Base-by-base conservation (phyloP, 1,140 invertebrate genomes). In the Brachystomella parvula region DNA sequence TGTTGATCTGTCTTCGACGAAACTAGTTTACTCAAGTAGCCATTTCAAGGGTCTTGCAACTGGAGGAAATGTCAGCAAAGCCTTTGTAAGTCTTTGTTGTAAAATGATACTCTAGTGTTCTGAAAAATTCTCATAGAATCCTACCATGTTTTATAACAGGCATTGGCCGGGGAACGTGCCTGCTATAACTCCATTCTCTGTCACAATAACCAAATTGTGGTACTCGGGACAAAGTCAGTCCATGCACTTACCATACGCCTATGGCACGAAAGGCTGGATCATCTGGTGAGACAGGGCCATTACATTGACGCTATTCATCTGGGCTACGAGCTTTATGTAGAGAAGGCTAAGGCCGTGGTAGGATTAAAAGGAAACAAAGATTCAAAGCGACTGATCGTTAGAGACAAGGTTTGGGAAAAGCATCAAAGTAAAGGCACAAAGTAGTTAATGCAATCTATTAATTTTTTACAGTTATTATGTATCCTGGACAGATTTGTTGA, bases 111-210 rank as follows among this genome's bases (percentile, higher is more conserved):
- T 53, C 21, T 30, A 65, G 29, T 39, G 35, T 31, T 60, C 17
- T 64, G 31, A 56, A 26, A 63, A 49, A 24, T 64, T 26, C 6
- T 47, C 64, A 2, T 68, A 64, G 19, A 35, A 60, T 3, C 65
- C 19, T 57, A 49, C 2, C 6, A 47, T 58, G 32, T 49, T 62
- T 35, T 31, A 17, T 76, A 79, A 29, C 70, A 89, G 87, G 93
- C 91, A 0, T 77, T 84, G 64, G 88, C 87, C 47, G 92, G 91
- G 0, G 89, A 92, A 77, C 82, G 86, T 73, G 91, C 92, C 6
- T 94, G 91, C 75, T 94, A 94, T 73, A 94, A 95, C 73, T 94
- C 94, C 21, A 83, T 94, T 24, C 85, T 89, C 63, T 88, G 86
- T 61, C 84, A 87, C 68, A 87, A 87, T 44, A 88, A 87, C 58